Base-by-base conservation (phyloP, 2,888 invertebrate species). In the Penaeus monodon region DNA sequence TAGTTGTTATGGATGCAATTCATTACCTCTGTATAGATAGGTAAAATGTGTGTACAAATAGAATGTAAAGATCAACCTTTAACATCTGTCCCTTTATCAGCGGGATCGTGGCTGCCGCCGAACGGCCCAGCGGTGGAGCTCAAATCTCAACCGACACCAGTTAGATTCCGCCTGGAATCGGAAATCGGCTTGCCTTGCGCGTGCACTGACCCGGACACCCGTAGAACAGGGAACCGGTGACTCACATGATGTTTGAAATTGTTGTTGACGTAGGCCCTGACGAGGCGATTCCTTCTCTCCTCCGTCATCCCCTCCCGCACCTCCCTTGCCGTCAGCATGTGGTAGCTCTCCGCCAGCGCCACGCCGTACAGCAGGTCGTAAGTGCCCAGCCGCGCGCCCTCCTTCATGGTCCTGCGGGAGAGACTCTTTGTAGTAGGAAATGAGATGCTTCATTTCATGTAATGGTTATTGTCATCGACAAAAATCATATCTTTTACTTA, bases 181-280 rank as follows among this genome's bases (percentile, higher is more conserved):
- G 33, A 38, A 3, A 38, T 38, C 33, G 33, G 33, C 33, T 38
- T 6, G 33, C 33, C 33, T 38, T 38, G 33, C 33, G 33, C 33
- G 33, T 4, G 33, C 33, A 6, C 33, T 6, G 33, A 4, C 33
- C 33, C 33, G 33, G 6, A 38, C 33, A 38, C 33, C 33, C 33
- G 33, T 38, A 38, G 33, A 38, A 6, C 33, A 38, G 6, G 6
- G 33, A n/a, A 22, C n/a, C 78, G n/a, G 12, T 4, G 10, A 82
- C 89, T 89, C 84, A 89, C 89, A 92, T 99, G 98, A 93, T 97
- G 98, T 90, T 96, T 96, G 93, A 97, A 99, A 73, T 98, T 96
- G 93, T 99, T 98, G 89, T 98, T 94, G 85, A 99, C 98, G 92
- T 98, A 97, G 65, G 98, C 97, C 92, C 97, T 94, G 90, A 97